phyloP scores from a whole-genome alignment of 2,797 vertebrate species.

The Cephalopachus bancanus region DNA sequence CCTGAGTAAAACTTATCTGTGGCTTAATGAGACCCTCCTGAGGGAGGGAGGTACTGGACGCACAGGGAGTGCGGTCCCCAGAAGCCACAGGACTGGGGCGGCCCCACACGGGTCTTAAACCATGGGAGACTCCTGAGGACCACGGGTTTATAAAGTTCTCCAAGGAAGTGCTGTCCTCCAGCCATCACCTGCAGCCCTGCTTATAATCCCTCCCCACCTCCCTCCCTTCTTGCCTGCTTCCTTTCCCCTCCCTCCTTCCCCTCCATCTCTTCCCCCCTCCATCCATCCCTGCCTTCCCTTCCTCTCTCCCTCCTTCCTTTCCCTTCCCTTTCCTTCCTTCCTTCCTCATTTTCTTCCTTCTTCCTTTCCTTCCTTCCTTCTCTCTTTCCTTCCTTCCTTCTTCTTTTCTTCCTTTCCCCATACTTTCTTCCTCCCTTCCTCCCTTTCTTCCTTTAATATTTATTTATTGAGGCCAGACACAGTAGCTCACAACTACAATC shows the following conservation, averaged over 20 bases:
- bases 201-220: neutral
- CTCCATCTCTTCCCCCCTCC: too few relatives aligned
- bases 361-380: too few relatives aligned
- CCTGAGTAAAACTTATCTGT: neutral
- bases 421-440: too few relatives aligned
- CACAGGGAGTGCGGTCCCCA: neutral
- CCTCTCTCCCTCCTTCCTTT: too few relatives aligned
- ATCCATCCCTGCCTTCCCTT: too few relatives aligned
- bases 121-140: neutral
- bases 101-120: neutral
- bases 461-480: neutral
- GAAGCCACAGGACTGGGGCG: rapidly evolving
- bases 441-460: neutral
- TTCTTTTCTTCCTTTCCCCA: too few relatives aligned
- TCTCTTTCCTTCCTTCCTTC: too few relatives aligned
- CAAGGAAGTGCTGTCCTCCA: neutral
- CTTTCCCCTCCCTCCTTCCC: too few relatives aligned
- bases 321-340: too few relatives aligned
- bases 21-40: neutral
- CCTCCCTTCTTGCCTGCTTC: neutral
- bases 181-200: neutral
- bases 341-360: too few relatives aligned
- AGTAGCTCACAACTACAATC: too few relatives aligned
- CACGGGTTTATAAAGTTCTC: neutral
- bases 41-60: neutral